Evolutionary conservation across 2,888 invertebrate genomes (phyloP), one percentile per base, ranked within the genome.

Genomic region (Epinotia ramella): DNA sequence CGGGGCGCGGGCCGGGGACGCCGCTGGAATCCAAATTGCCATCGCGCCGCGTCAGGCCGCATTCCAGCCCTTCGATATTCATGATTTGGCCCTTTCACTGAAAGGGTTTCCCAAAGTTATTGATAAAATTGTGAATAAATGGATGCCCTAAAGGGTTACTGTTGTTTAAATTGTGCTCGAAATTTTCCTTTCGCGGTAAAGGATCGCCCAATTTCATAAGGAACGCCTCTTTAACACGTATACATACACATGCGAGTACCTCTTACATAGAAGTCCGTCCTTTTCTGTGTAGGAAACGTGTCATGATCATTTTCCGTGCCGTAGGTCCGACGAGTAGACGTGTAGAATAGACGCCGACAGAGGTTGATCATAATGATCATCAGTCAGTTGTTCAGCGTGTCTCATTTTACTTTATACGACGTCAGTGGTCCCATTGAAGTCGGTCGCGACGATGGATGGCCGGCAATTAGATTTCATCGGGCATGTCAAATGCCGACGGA

Each of bases 1-100:
- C 9, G 49, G 40, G 18, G 20, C 1, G 24, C 40, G 33, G 20
- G 44, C 20, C 3, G n/a, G 49, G 11, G 16, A 59, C 70, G 59
- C 69, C 64, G 49, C 59, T 11, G 64, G 74, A 70, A 74, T 74
- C 49, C 65, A 60, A 65, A 74, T 70, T 64, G 74, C 64, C 65
- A 9, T 40, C 49, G 66, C 49, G 59, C 33, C 46, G 6, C 44
- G 44, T 12, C 40, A 20, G 57, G 12, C 69, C 60, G 66, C 66
- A 73, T 67, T 62, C 73, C 60, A 67, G 60, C 53, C 44, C 57
- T 65, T 68, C 74, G 64, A 63, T 62, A 67, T 73, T 62, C 73
- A 73, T 67, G 53, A 67, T 56, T 53, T 44, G 64, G 64, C 24
- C 73, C 73, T 62, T 67, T n/a, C 33, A 11, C 49, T 71, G 62